phyloP scores from a whole-genome alignment of 2,888 invertebrate genomes.

The Conistra vaccinii region DNA sequence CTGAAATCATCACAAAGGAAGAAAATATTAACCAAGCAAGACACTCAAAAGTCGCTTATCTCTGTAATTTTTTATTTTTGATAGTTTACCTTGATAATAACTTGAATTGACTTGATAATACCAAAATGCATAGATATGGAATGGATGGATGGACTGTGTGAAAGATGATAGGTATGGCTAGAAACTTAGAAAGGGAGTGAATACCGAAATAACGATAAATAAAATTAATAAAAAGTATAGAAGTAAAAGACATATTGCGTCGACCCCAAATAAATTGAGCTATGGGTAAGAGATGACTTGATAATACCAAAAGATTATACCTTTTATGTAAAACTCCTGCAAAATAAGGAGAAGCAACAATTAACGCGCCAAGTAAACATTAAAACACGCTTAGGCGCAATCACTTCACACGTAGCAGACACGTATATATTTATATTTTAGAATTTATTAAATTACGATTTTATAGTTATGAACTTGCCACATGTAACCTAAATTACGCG shows the following conservation, averaged over 20 bases:
- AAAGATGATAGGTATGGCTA: too few relatives aligned
- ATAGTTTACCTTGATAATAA: background rate
- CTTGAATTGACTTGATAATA: background rate
- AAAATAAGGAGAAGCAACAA: conserved; percentile 15
- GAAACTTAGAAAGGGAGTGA: too few relatives aligned
- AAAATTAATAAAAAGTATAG: too few relatives aligned
- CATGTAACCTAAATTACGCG: background rate
- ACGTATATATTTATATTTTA: background rate
- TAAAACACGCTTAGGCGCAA: background rate
- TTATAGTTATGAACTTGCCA: too few relatives aligned
- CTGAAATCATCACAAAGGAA: background rate
- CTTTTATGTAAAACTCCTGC: conserved; percentile 23
- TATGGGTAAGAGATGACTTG: background rate
- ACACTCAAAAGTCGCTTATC: background rate
- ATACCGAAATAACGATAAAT: too few relatives aligned
- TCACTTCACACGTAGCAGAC: too few relatives aligned
- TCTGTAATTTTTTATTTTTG: background rate
- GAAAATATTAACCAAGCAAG: background rate
- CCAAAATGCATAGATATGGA: too few relatives aligned
- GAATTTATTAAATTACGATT: too few relatives aligned
- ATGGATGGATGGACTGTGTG: too few relatives aligned
- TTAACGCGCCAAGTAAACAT: background rate
- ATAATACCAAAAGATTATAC: background rate
- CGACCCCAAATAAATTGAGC: too few relatives aligned
- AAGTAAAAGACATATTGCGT: too few relatives aligned